Evolutionary conservation across 1,140 invertebrate species (phyloP), one percentile per base, ranked within the genome.

Genomic region (Diabrotica virgifera): DNA sequence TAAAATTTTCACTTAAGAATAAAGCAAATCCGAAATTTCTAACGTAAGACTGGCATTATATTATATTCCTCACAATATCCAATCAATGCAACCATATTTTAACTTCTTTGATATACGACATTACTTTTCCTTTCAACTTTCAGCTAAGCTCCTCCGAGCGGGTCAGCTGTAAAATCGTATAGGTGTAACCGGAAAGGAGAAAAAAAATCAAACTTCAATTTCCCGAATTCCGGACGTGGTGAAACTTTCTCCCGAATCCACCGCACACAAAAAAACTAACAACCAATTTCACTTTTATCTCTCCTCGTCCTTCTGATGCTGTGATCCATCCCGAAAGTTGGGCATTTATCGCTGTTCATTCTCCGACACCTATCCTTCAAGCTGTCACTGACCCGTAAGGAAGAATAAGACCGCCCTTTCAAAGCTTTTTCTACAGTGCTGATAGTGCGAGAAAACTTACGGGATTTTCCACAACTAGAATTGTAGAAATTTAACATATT

Each of bases 201-300:
- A 46, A 46, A 46, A 46, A 46, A 8, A 46, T 46, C n/a, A 46
- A 46, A 46, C 40, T 46, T 10, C 8, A 46, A 46, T 10, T 46
- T 46, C 40, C 40, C n/a, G 5, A 46, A 46, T 10, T n/a, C 40
- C 40, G n/a, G 0, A 46, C 8, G 40, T 6, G 40, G 40, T n/a
- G n/a, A 46, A 46, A 46, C 40, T 46, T 46, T 46, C 40, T 46
- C n/a, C n/a, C 40, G 40, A 46, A 46, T 46, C 40, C n/a, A 46
- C 40, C 40, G 40, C 40, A 46, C 40, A 46, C n/a, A 46, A 46
- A 46, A 46, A 46, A 46, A 46, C 40, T 46, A 46, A 46, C 40
- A 46, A 46, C 40, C 40, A 46, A 46, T 46, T 46, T 46, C 40
- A 46, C 40, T 46, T 46, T n/a, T 46, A 46, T 46, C 40, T 46